Evolutionary conservation across 1,140 invertebrate species (phyloP).

Genomic region (Chrysoperla carnea): DNA sequence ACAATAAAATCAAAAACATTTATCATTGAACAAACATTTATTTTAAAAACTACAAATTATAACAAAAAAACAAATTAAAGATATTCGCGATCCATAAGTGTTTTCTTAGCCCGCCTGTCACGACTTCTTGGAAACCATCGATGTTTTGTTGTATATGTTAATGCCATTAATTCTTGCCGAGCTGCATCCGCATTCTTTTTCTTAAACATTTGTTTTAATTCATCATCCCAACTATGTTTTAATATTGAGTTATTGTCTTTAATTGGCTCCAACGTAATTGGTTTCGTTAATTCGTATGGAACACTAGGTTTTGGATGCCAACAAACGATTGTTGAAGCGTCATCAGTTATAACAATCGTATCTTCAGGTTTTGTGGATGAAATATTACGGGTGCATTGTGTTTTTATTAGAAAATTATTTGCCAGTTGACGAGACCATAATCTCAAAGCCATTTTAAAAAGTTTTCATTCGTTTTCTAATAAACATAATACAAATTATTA

Average conservation of each 20-base stretch:
- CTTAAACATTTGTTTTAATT: constrained; percentile 43
- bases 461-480: too few species aligned
- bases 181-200: constrained; percentile 37
- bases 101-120: constrained; percentile 45
- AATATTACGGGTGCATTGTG: too few species aligned
- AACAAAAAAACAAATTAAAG: constrained; percentile 31
- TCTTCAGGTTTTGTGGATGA: constrained; percentile 9
- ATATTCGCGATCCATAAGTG: constrained; percentile 49
- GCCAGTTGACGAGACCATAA: too few species aligned
- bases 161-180: constrained; percentile 45
- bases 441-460: too few species aligned
- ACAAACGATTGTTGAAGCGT: constrained; percentile 61
- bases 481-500: too few species aligned
- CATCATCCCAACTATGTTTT: constrained; percentile 38
- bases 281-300: constrained; percentile 69
- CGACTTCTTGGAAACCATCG: constrained; percentile 55
- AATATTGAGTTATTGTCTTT: constrained; percentile 30
- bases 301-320: constrained; percentile 70
- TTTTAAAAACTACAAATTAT: too few species aligned
- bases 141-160: constrained; percentile 66
- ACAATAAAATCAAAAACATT: too few species aligned
- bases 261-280: constrained; percentile 32
- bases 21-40: too few species aligned
- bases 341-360: constrained; percentile 44
- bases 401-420: too few species aligned